Evolutionary conservation across 2,113 vertebrate genomes (phyloP).

Genomic region (Motacilla alba): DNA sequence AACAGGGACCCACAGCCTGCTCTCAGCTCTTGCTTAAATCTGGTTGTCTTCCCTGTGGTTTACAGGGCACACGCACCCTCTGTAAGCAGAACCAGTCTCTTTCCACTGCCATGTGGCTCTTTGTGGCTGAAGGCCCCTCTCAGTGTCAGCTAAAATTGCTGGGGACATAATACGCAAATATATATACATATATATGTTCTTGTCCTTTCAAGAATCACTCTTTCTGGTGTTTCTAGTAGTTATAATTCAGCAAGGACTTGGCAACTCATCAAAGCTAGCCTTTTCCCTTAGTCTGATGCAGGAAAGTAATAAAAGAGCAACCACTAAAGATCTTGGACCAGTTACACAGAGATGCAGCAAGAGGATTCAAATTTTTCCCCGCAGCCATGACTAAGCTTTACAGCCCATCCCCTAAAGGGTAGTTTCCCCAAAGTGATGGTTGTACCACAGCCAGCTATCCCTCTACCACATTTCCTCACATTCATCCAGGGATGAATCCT

Average conservation of each 20-base stretch:
- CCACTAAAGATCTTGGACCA: not conserved
- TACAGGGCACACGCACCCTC: not conserved
- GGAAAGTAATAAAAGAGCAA: not conserved
- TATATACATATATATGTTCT: not conserved
- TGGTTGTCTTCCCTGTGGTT: not conserved
- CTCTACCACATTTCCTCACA: not conserved
- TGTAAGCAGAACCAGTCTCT: not conserved
- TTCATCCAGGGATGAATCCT: not conserved
- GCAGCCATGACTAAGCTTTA: slow-evolving; percentile 1
- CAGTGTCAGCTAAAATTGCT: not conserved
- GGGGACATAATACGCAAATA: not conserved
- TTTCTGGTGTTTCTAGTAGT: slow-evolving; percentile 14
- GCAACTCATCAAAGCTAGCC: slow-evolving; percentile 4
- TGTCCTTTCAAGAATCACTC: not conserved
- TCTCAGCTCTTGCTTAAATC: not conserved
- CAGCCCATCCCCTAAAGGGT: not conserved
- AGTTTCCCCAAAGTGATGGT: not conserved
- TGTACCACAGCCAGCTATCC: not conserved
- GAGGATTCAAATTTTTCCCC: not conserved
- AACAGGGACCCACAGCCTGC: not conserved
- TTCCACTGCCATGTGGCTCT: not conserved
- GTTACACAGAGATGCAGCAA: not conserved
- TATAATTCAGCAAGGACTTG: slow-evolving; percentile 2
- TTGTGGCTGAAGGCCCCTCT: not conserved
- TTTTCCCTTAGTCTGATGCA: slow-evolving; percentile 16